Evolutionary conservation across 2,797 vertebrate species (phyloP).

Genomic region (Scarus forsteni): DNA sequence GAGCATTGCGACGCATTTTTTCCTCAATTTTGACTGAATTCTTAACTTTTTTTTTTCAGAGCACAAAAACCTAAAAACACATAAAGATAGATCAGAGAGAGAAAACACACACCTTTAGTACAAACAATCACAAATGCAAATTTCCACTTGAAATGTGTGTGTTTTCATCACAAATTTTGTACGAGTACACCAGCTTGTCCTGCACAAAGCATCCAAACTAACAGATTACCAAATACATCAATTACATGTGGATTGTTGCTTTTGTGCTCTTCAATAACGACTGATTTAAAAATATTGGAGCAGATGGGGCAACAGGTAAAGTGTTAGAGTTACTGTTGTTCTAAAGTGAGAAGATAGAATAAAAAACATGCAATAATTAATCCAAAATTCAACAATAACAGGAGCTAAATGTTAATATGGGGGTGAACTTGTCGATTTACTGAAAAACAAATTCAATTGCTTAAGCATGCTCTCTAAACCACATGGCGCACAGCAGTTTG

Average conservation of each 20-base stretch:
- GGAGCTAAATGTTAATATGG: no score
- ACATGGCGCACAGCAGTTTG: no score
- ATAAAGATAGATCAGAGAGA: background rate
- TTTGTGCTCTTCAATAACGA: background rate
- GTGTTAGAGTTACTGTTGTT: no score
- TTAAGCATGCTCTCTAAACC: no score
- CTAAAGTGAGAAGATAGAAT: no score
- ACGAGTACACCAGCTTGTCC: background rate
- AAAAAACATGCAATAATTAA: no score
- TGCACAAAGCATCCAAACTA: background rate
- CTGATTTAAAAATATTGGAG: background rate
- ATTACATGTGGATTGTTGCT: background rate
- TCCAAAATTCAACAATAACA: no score
- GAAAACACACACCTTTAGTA: background rate
- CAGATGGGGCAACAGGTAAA: background rate
- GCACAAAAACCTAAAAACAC: conserved; percentile 6
- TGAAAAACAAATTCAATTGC: no score
- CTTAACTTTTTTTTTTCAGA: conserved; percentile 15
- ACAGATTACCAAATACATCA: background rate
- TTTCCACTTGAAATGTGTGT: background rate
- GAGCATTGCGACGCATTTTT: conserved; percentile 6
- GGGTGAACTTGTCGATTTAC: no score
- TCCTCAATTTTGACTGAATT: conserved; percentile 6
- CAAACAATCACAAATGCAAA: background rate
- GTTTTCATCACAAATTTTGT: background rate